Percentiles rank a stretch among this genome's conserved stretches.
Conservation (phyloP, 2,797 vertebrate species). For the Stomatorhinus walkeri region DNA sequence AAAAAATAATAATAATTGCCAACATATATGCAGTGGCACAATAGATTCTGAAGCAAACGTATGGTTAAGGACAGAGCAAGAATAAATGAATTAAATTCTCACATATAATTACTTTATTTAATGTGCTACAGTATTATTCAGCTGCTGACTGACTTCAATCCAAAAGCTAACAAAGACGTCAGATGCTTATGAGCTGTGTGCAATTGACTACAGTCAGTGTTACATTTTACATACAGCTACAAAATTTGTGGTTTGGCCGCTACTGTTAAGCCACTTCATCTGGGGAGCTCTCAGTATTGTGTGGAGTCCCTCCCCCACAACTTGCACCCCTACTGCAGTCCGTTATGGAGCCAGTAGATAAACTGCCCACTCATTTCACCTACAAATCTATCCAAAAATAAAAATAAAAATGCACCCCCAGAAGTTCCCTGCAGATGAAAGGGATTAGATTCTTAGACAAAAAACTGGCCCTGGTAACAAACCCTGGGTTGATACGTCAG, state of each 20-base stretch:
- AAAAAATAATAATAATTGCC: not conserved
- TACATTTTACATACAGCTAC: not conserved
- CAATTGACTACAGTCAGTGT: not conserved
- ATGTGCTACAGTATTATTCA: not conserved
- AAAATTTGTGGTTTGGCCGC: not conserved
- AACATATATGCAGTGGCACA: not conserved
- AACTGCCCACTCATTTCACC: conserved; percentile 1
- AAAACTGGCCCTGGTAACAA: not conserved
- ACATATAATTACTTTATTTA: not conserved
- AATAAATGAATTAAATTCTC: not conserved
- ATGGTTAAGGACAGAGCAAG: not conserved
- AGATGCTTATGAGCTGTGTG: not conserved
- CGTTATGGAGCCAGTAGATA: not conserved
- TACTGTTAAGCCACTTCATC: not conserved
- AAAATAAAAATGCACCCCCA: not conserved
- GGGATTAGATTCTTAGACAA: not conserved
- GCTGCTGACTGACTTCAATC: not conserved
- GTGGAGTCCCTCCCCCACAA: not conserved
- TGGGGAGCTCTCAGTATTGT: not conserved
- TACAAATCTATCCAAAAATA: not conserved
- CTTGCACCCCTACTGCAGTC: not conserved
- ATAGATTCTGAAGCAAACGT: not conserved
- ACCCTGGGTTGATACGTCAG: not conserved
- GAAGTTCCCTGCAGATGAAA: not conserved
- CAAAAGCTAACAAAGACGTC: not conserved